phyloP scores from a whole-genome alignment of 2,797 vertebrate genomes.

The Cirrhinus molitorella region DNA sequence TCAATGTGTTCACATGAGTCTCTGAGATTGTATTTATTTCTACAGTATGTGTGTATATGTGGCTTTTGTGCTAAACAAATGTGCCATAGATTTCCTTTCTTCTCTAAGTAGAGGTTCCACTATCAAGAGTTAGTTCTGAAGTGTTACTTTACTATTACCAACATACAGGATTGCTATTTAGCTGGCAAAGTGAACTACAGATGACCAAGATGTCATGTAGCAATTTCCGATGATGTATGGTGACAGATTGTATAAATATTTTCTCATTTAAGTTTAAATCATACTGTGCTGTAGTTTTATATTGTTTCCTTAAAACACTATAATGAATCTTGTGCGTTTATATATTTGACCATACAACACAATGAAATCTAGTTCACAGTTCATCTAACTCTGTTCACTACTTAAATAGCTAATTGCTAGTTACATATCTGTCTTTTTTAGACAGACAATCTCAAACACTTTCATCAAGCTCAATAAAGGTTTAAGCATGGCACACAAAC shows the following conservation, averaged over 20 bases:
- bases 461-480: not conserved
- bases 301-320: not conserved
- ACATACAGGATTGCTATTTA: not conserved
- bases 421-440: not conserved
- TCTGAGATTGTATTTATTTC: conserved; percentile 13
- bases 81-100: not conserved
- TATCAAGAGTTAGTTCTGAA: not conserved
- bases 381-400: not conserved
- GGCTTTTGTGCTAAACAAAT: not conserved
- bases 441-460: not conserved
- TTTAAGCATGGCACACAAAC: not conserved
- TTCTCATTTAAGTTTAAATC: too few species aligned
- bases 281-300: not conserved
- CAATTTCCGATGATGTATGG: not conserved
- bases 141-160: not conserved
- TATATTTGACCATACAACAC: not conserved
- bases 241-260: not conserved
- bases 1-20: conserved; percentile 45
- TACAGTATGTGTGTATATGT: not conserved
- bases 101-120: not conserved
- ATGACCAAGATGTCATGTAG: not conserved
- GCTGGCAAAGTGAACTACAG: not conserved
- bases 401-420: not conserved
- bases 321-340: not conserved
- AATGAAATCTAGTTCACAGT: not conserved